phyloP scores from a whole-genome alignment of 2,113 vertebrate genomes.

The Thamnaconus septentrionalis region DNA sequence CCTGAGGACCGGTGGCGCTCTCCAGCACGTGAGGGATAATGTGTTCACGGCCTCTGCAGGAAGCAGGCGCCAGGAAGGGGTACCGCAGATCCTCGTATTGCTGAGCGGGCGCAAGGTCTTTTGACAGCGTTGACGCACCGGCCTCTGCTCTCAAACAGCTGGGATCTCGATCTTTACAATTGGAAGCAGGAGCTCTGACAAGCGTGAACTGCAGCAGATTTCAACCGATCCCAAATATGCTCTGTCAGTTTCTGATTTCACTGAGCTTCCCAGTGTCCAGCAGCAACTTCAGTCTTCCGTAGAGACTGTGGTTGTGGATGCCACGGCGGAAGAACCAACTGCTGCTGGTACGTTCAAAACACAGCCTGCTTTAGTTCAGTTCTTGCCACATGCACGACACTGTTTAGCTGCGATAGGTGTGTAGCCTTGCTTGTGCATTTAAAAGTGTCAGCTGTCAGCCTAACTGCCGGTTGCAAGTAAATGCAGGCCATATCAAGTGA shows the following conservation, averaged over 20 bases:
- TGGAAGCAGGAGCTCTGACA: slow-evolving; percentile 4
- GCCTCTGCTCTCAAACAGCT: slow-evolving; percentile 40
- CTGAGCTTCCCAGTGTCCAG: slow-evolving; percentile 3
- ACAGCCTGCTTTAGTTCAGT: too few relatives aligned
- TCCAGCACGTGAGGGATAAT: slow-evolving; percentile 69
- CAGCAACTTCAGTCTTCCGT: background rate
- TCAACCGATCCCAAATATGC: slow-evolving; percentile 12
- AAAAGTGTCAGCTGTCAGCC: too few relatives aligned
- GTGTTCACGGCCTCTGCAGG: slow-evolving; percentile 78
- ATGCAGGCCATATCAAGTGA: too few relatives aligned
- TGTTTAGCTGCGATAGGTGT: too few relatives aligned
- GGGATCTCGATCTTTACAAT: slow-evolving; percentile 39
- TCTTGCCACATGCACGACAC: too few relatives aligned
- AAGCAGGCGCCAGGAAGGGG: slow-evolving; percentile 76
- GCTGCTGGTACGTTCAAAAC: slow-evolving; percentile 14
- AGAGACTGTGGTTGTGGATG: slow-evolving; percentile 36
- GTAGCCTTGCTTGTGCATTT: too few relatives aligned
- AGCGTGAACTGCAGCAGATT: slow-evolving; percentile 33
- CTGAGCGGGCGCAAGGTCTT: slow-evolving; percentile 45
- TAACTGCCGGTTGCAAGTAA: too few relatives aligned
- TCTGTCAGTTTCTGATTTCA: background rate
- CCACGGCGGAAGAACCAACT: slow-evolving; percentile 34
- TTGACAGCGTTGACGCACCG: slow-evolving; percentile 42
- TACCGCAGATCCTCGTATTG: slow-evolving; percentile 76
- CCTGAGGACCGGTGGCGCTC: slow-evolving; percentile 75